Conservation (phyloP, 1,140 invertebrate species). For the Lepidurus arcticus region DNA sequence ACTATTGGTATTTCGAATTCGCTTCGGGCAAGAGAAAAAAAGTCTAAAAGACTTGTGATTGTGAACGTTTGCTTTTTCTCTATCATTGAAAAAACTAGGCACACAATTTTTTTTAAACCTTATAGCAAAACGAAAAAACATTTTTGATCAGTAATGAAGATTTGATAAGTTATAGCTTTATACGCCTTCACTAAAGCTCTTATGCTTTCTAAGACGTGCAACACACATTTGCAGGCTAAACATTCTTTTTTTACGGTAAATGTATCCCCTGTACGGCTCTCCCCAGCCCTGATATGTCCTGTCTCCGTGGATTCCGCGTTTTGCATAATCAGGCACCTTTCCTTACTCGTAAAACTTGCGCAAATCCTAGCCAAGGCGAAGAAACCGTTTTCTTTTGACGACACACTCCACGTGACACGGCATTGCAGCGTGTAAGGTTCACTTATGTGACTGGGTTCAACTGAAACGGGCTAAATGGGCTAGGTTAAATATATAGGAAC, state of each 20-base stretch:
- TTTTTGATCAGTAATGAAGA: no score
- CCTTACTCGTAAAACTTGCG: neutral
- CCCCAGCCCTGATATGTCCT: neutral
- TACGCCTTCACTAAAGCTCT: neutral
- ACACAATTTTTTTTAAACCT: no score
- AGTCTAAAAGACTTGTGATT: neutral
- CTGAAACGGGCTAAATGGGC: no score
- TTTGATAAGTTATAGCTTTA: neutral
- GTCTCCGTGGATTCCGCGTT: neutral
- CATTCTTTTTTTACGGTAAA: no score
- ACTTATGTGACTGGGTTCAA: constrained; percentile 3
- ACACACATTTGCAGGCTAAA: neutral
- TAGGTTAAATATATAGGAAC: neutral
- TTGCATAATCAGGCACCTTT: constrained; percentile 13
- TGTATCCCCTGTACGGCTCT: no score
- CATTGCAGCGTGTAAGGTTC: neutral
- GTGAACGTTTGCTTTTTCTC: neutral
- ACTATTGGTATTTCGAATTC: neutral
- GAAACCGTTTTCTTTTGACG: neutral
- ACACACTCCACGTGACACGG: no score
- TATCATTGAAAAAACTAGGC: no score
- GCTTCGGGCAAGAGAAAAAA: neutral
- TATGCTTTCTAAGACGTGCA: neutral
- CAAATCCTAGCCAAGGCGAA: neutral
- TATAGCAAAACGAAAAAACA: no score